Conservation (phyloP, 2,797 vertebrate genomes). For the Leuciscus waleckii region DNA sequence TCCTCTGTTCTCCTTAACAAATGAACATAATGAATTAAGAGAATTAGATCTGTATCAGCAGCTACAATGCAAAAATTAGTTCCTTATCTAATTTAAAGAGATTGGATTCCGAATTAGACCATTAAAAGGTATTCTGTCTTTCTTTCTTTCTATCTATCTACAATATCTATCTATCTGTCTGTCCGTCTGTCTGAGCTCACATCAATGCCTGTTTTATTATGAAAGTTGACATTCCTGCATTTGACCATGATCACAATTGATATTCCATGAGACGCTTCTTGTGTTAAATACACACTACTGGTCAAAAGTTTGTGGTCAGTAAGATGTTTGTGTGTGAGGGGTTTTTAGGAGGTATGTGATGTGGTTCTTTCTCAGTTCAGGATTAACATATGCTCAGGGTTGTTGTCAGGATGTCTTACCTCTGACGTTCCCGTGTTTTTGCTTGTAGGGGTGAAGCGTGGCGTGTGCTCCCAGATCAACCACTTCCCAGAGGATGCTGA, state of each 20-base stretch:
- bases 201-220: not conserved
- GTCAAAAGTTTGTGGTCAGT: not conserved
- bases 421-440: conserved; percentile 56
- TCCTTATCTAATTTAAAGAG: conserved; percentile 10
- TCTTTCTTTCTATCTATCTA: not conserved
- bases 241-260: not conserved
- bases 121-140: not conserved
- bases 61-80: not conserved
- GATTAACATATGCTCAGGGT: not conserved
- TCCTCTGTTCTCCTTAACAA: conserved; percentile 31
- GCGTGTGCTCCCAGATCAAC: conserved; percentile 93
- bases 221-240: not conserved
- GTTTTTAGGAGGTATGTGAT: not conserved
- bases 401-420: conserved; percentile 1
- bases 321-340: not conserved
- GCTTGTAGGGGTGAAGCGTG: conserved; percentile 87
- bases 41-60: conserved; percentile 31
- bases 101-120: conserved; percentile 5
- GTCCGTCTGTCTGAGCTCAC: not conserved
- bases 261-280: not conserved
- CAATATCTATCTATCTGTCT: not conserved
- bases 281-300: not conserved
- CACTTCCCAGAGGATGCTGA: conserved; percentile 96
- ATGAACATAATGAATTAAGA: conserved; percentile 22
- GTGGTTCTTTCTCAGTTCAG: not conserved